Conservation (phyloP, 1,140 invertebrate species). For the Lamellibrachia luymesi region DNA sequence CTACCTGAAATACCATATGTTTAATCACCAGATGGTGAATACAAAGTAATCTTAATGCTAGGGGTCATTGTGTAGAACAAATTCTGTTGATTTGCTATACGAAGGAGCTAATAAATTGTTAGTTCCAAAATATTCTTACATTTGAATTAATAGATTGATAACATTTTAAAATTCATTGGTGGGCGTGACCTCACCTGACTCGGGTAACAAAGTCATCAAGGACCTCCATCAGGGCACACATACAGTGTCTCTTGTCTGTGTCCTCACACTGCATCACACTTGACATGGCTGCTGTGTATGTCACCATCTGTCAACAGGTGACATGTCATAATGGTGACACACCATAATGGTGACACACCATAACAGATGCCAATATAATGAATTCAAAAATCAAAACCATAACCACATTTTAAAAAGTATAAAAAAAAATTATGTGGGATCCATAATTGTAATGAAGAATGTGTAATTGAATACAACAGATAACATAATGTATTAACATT, state of each 20-base stretch:
- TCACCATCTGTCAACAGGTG: slow-evolving; percentile 68
- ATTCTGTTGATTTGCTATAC: not conserved
- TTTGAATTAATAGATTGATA: not conserved
- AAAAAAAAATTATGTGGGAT: too few species aligned
- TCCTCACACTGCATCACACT: slow-evolving; percentile 88
- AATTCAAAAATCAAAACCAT: too few species aligned
- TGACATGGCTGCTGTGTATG: slow-evolving; percentile 66
- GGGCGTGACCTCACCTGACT: slow-evolving; percentile 41
- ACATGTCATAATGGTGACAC: not conserved
- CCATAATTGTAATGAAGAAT: too few species aligned
- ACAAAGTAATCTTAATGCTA: too few species aligned
- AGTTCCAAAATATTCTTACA: not conserved
- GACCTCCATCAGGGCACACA: slow-evolving; percentile 81
- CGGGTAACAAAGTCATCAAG: slow-evolving; percentile 75
- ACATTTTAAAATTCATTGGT: not conserved
- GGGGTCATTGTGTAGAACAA: not conserved
- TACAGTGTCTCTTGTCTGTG: slow-evolving; percentile 84
- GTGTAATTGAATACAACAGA: not conserved
- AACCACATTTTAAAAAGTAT: too few species aligned
- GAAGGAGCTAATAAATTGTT: not conserved
- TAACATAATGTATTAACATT: not conserved
- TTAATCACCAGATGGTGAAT: too few species aligned
- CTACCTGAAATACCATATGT: too few species aligned
- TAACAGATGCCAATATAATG: not conserved
- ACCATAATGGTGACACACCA: not conserved